Evolutionary conservation across 2,888 invertebrate genomes (phyloP), one percentile per base, ranked within the genome.

Genomic region (Agrenia bidenticulata): DNA sequence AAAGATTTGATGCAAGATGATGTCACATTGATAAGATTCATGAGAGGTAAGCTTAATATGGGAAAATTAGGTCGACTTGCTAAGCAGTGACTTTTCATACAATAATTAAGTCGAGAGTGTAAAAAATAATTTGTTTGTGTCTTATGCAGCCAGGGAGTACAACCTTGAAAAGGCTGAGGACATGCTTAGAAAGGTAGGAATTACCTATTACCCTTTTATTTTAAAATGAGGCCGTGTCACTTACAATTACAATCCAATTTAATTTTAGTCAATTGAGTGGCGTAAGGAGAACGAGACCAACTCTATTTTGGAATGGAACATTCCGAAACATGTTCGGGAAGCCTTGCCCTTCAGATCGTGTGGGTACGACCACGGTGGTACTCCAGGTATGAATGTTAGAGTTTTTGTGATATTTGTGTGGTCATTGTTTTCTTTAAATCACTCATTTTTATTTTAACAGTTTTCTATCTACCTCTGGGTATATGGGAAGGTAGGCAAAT

Each of bases 121-220:
- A n/a, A n/a, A n/a, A n/a, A n/a, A n/a, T n/a, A n/a, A n/a, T n/a
- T n/a, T n/a, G n/a, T n/a, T n/a, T n/a, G n/a, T n/a, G n/a, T 39
- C 54, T 66, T 49, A 42, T 68, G 13, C 49, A 45, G 69, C 69
- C 7, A 26, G 69, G n/a, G 60, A 69, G 13, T 41, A 66, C 17
- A 54, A 69, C 39, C 19, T 69, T 27, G 54, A 51, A 0, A 63
- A 61, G 37, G 51, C 69, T 11, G 66, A 66, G 19, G 63, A 66
- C 11, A 66, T 69, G 66, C 5, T 69, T 5, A 37, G 69, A 54
- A 69, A 69, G 69, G 69, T 68, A 27, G 32, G 32, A 32, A 7
- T 32, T 32, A 11, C 32, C 32, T 32, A 11, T 32, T 11, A 32
- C 4, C 4, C 11, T 32, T 11, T 11, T 11, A 32, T 32, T 32